These are phyloP conservation scores for Trochalopteron elliotii DNA, from an alignment of 2,113 vertebrate genomes.

Conservation along the genomic window DNA sequence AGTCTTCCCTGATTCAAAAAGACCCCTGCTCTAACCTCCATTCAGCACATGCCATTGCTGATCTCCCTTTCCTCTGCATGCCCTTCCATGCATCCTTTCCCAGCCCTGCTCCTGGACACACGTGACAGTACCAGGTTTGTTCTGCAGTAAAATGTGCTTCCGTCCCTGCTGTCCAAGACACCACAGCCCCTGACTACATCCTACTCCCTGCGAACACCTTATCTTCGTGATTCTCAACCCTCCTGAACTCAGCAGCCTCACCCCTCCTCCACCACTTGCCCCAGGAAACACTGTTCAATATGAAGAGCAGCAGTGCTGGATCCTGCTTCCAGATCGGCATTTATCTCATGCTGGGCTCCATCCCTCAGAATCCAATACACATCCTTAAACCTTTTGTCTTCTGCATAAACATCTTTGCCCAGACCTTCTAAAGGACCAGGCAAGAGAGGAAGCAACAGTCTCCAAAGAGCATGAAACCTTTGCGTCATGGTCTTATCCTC, in stretches of 20 bases:
- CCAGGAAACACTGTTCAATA: background rate
- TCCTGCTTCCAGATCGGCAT: background rate
- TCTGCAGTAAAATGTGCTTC: background rate
- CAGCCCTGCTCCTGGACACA: background rate
- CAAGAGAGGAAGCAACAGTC: background rate
- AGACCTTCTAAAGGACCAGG: background rate
- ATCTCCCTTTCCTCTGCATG: background rate
- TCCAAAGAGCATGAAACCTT: background rate
- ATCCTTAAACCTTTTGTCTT: constrained; percentile 9
- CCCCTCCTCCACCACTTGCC: background rate
- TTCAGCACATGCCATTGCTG: rapidly evolving
- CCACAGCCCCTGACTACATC: background rate
- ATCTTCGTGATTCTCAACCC: background rate
- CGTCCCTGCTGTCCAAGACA: background rate
- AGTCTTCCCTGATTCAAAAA: background rate
- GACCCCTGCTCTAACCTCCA: background rate
- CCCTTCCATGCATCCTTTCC: background rate
- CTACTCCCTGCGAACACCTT: background rate
- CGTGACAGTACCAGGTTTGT: background rate
- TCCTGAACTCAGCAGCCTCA: background rate
- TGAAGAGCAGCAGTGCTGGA: background rate
- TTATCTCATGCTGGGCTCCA: background rate
- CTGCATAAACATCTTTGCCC: constrained; percentile 8
- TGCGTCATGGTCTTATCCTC: background rate
- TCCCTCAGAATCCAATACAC: background rate